Evolutionary conservation across 30 jellyfish, hydroid and myxozoan species (phyloP), one percentile per base, ranked within the genome.

Genomic region (Pseudorhiza aurosa): DNA sequence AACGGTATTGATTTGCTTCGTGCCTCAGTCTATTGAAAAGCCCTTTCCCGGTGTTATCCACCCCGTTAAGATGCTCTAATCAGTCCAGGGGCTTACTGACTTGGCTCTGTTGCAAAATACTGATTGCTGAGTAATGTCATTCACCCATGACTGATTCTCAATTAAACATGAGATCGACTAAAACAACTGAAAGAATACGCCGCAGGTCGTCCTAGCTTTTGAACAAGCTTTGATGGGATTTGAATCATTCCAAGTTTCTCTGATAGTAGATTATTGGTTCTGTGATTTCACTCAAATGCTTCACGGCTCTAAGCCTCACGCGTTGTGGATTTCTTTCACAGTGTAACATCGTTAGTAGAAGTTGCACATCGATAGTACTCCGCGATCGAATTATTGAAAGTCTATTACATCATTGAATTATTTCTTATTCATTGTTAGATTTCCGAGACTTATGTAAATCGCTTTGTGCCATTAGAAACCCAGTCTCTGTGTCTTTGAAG

Each of bases 341-440:
- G 35, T 19, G 14, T 53, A 53, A 53, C 67, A n/a, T 53, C 67
- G 67, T 53, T 53, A 53, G 67, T 15, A 53, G 67, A 53, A 53
- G 24, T 53, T 53, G 21, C 67, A 53, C 67, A 6, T 36, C 24
- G 67, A 15, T 53, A 19, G 5, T 53, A 14, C 8, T 2, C 67
- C 67, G 22, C 17, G 21, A 19, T n/a, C 24, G 36, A 53, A n/a
- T 15, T 53, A n/a, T n/a, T 53, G 37, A 15, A 8, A 53, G 24
- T 53, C 67, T 10, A 2, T 53, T 22, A 53, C 37, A n/a, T 53
- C 35, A 53, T 53, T 53, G 22, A n/a, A 53, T 53, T 53, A 53
- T 53, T 36, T 53, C 35, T 19, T 2, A 53, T 53, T 22, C 1
- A 15, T 36, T 53, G 24, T 53, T 14, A 17, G 67, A 19, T 53